Base-by-base conservation (phyloP, 2,888 invertebrate genomes). In the Cataglyphis livida region DNA sequence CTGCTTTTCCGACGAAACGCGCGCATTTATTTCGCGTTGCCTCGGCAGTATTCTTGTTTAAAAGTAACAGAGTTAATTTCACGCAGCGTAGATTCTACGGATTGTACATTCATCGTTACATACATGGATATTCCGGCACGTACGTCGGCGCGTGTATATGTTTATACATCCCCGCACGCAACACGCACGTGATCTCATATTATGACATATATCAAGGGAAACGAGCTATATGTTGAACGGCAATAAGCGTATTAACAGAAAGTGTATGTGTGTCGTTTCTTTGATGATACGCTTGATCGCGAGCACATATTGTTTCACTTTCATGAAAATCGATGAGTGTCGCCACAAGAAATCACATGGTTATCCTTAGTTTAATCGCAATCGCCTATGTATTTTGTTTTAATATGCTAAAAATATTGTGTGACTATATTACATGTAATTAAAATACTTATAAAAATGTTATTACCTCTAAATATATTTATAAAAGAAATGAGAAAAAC, bases 51-150 rank as follows among this genome's bases (percentile, higher is more conserved):
- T 32, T 62, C 76, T 66, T 38, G 76, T 89, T 88, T 87, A 81
- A 85, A 85, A 83, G 85, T 87, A 82, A 84, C 76, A 54, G 88
- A 87, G 91, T 91, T 91, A 91, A 91, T 91, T 91, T 91, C 90
- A 91, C 91, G 91, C 89, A 51, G 74, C 83, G 84, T 85, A 82
- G 84, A 88, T 85, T 88, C 89, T 38, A 68, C 82, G 84, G 88
- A 88, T 88, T 89, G 86, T 83, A 51, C 75, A 83, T 84, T 75
- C 75, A 76, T 82, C 82, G 85, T 79, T 76, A 65, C 82, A 28
- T 84, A 61, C 71, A 65, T 54, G 44, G 70, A 73, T 44, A 62
- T 44, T 10, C 15, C 48, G 54, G 64, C 64, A 54, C 51, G 44
- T 78, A 71, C 57, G 21, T 32, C 35, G 35, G 48, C 12, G 21